Base-by-base conservation (phyloP, 1,140 invertebrate species). In the Drepana arcuata region DNA sequence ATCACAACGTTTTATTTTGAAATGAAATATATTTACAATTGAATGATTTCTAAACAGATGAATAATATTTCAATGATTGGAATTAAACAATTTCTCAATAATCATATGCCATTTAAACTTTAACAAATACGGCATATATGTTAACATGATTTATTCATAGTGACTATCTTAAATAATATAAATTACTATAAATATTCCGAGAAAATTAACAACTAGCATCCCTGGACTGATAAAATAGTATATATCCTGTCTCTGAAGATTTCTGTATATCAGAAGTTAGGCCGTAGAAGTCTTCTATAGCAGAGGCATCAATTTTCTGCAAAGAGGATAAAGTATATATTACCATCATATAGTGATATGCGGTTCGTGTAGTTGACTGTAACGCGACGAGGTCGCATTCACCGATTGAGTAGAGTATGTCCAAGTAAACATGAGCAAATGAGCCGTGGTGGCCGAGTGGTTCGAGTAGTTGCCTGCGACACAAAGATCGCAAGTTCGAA, bases 211-310 rank as follows among this genome's bases (percentile, higher is more conserved):
- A 78, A 70, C 70, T 82, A 72, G 74, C 74, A 68, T 99, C 97
- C 74, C 96, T 89, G 23, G 96, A 98, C 84, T 99, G 97, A 86
- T 99, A 99, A 85, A 99, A 99, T 50, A 99, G 85, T 75, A 99
- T 99, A 82, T 99, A 99, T 53, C 97, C 98, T 46, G 98, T 99
- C 87, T 99, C 98, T 14, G 96, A 97, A 57, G 96, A 99, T 84
- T 99, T 99, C 73, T 99, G 97, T 67, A 97, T 93, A 78, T 99
- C 97, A 39, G 96, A 97, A 11, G 97, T 98, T 51, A 99, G 89
- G 55, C 98, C 98, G 85, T 98, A 99, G 84, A 99, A 99, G 80
- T 99, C 98, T 88, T 99, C 98, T 83, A 99, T 99, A 41, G 96
- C 92, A 37, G 96, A 96, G 13, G 96, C 94, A 73, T 99, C 97